A percentile compares a stretch with the other conserved stretches of the same genome.
These are phyloP conservation scores for Noturus placidus DNA, from an alignment of 2,113 vertebrate genomes.

Conservation along the genomic window DNA sequence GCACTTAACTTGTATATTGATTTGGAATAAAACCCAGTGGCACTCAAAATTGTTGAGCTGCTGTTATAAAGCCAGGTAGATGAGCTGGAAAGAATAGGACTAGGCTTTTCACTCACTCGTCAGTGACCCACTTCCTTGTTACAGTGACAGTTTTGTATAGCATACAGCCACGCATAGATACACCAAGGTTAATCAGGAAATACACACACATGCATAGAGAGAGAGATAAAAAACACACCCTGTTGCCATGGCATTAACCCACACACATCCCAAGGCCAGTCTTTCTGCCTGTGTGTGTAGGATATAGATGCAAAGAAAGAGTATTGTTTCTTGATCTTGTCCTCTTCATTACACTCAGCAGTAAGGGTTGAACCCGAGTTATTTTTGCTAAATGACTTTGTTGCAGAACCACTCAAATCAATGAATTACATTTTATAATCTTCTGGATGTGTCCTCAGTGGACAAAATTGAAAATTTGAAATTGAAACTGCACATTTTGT, in stretches of 20 bases:
- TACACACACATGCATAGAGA: neutral
- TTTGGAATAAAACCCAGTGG: neutral
- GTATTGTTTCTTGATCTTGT: neutral
- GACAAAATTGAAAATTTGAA: neutral
- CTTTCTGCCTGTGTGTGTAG: neutral
- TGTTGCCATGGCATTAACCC: conserved; percentile 9
- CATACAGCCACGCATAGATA: neutral
- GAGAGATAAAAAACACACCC: neutral
- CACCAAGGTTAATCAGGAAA: neutral
- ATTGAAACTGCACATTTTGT: too few species aligned
- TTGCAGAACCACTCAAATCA: neutral
- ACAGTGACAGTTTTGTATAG: neutral
- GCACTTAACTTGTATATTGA: neutral
- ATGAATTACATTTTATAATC: neutral
- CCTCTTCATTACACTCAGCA: neutral
- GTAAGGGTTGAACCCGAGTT: neutral
- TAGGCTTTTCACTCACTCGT: neutral
- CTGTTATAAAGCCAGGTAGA: neutral
- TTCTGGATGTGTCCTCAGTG: neutral
- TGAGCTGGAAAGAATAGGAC: neutral
- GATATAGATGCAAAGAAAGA: neutral
- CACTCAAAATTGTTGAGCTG: neutral
- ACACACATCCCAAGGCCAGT: neutral
- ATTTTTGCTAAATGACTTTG: neutral
- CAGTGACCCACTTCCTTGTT: neutral